Conservation (phyloP, 2,797 vertebrate species). For the Mus caroli region DNA sequence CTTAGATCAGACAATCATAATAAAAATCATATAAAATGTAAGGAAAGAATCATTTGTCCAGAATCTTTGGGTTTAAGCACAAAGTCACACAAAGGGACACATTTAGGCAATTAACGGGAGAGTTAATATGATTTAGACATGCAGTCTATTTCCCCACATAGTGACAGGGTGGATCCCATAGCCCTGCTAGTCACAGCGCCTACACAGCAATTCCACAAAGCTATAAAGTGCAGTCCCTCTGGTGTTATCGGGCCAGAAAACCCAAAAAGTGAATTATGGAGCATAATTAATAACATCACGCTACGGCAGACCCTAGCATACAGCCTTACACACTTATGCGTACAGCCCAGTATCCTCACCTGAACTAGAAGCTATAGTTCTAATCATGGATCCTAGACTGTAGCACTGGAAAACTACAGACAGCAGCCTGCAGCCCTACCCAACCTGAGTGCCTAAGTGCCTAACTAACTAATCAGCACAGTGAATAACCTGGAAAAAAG, state of each 20-base stretch:
- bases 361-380: not conserved
- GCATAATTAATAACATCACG: not conserved
- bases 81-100: not conserved
- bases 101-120: not conserved
- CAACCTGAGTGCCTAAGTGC: not conserved
- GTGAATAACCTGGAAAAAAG: no score
- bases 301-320: not conserved
- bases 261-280: not conserved
- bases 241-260: not conserved
- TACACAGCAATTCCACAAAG: not conserved
- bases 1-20: conserved; percentile 26
- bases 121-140: not conserved
- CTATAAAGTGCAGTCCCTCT: not conserved
- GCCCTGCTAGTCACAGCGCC: not conserved
- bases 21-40: conserved; percentile 24
- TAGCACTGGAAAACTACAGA: no score
- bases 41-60: not conserved
- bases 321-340: not conserved
- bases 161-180: not conserved
- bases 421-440: not conserved
- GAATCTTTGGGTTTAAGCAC: not conserved
- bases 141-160: not conserved
- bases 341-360: not conserved
- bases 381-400: not conserved
- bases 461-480: not conserved